phyloP scores from a whole-genome alignment of 2,888 invertebrate genomes.

The Drosophila quinaria region DNA sequence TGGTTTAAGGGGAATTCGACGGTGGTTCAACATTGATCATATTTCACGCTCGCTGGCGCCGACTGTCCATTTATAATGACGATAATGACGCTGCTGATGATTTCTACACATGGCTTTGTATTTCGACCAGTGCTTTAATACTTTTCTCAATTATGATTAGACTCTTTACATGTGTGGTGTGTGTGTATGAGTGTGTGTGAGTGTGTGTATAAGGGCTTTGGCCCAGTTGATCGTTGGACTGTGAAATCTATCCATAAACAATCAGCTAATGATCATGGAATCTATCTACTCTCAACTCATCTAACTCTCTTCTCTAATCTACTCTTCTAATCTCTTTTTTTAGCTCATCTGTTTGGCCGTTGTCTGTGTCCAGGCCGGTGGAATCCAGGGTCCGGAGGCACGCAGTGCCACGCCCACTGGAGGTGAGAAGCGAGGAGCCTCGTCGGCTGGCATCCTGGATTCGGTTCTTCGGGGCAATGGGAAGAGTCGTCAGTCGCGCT shows the following conservation, averaged over 20 bases:
- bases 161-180: conserved; percentile 41
- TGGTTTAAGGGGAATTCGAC: not conserved
- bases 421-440: conserved; percentile 35
- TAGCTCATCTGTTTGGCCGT: conserved; percentile 62
- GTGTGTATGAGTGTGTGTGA: conserved; percentile 16
- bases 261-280: conserved; percentile 68
- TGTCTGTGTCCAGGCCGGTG: conserved; percentile 50
- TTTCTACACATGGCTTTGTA: conserved; percentile 56
- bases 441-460: conserved; percentile 65
- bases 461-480: conserved; percentile 69
- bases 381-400: conserved; percentile 56
- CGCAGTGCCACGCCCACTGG: conserved; percentile 46
- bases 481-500: conserved; percentile 83
- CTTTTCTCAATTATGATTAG: conserved; percentile 76
- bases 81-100: conserved; percentile 61
- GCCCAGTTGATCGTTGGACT: conserved; percentile 71
- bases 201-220: conserved; percentile 49
- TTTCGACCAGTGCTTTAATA: conserved; percentile 51
- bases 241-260: conserved; percentile 76
- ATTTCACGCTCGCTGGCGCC: conserved; percentile 72
- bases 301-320: conserved; percentile 7
- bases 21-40: conserved; percentile 65
- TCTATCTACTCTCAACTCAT: conserved; percentile 5
- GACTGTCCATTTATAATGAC: conserved; percentile 76
- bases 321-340: not conserved